These are phyloP conservation scores for Chionoecetes opilio DNA, from an alignment of 1,140 invertebrate genomes.

Conservation along the genomic window DNA sequence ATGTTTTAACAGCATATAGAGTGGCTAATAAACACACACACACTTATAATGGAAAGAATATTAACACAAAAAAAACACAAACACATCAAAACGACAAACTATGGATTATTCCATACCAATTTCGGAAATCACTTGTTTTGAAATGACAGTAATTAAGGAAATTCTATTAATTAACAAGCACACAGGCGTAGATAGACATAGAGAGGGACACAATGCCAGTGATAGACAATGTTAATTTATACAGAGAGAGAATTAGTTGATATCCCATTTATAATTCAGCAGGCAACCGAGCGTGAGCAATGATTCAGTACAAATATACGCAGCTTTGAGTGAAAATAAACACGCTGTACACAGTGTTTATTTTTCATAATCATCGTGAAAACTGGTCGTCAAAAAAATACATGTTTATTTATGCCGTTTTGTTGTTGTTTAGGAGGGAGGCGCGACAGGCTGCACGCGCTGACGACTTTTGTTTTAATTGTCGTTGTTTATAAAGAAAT, in stretches of 20 bases:
- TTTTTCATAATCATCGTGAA: slow-evolving; percentile 57
- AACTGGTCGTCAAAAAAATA: slow-evolving; percentile 58
- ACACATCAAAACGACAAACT: neutral
- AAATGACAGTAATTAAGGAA: slow-evolving; percentile 6
- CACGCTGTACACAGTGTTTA: slow-evolving; percentile 57
- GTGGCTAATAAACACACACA: slow-evolving; percentile 11
- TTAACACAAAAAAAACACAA: neutral
- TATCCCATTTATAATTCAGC: slow-evolving; percentile 33
- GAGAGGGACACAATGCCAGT: neutral
- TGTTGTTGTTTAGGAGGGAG: neutral
- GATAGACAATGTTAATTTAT: slow-evolving; percentile 31
- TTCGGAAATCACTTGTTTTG: neutral
- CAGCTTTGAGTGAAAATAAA: slow-evolving; percentile 63
- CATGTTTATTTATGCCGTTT: slow-evolving; percentile 51
- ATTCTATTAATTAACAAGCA: neutral
- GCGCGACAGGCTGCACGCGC: neutral
- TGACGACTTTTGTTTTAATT: too few species aligned
- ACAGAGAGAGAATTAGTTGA: slow-evolving; percentile 17
- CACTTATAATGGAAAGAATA: neutral
- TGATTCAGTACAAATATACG: slow-evolving; percentile 58
- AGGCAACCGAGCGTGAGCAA: slow-evolving; percentile 40
- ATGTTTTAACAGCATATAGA: neutral
- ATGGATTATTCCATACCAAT: neutral
- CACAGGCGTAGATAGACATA: slow-evolving; percentile 19
- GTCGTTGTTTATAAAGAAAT: too few species aligned